Evolutionary conservation across 2,797 vertebrate species (phyloP), one percentile per base, ranked within the genome.

Genomic region (Pampus argenteus): DNA sequence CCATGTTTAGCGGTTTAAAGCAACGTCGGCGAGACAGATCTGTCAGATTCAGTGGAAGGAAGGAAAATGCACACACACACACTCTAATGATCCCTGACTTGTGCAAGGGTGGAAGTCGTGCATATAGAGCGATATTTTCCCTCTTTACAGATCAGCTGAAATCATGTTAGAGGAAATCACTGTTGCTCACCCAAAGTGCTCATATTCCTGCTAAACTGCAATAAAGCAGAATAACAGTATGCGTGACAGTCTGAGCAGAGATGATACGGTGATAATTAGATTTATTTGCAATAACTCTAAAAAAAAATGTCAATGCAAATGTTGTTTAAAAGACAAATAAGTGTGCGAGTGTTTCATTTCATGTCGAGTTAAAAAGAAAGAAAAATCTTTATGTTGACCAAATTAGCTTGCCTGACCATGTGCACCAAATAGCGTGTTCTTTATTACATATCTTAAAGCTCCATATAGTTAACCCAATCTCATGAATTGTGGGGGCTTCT

Each of bases 251-350:
- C 10, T 54, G 38, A 64, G 29, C 13, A 11, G 6, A 67, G 14
- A 56, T 50, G 60, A 70, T 59, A 29, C 14, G 20, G 51, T 47
- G 20, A 56, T 74, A 70, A 77, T 70, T 59, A n/a, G 49, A 77
- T 86, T 79, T 74, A 50, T 60, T 58, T 77, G 44, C 49, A 79
- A 52, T 64, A 71, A 81, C 50, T 42, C 9, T 14, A 51, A 40
- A 77, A 78, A 51, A 40, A 77, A 78, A 83, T 78, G 77, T 71
- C 57, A 36, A 44, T 67, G 60, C 47, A 77, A 80, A 78, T 45
- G 17, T 50, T 63, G 14, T 82, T 80, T 20, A 26, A 34, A 51
- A 38, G 56, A 58, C 18, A 64, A 50, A 75, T 31, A 17, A 65
- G 18, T 55, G 1, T 54, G 26, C 42, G 18, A 58, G 1, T 54